Evolutionary conservation across 1,140 invertebrate genomes (phyloP).

Genomic region (Laupala kohalensis): DNA sequence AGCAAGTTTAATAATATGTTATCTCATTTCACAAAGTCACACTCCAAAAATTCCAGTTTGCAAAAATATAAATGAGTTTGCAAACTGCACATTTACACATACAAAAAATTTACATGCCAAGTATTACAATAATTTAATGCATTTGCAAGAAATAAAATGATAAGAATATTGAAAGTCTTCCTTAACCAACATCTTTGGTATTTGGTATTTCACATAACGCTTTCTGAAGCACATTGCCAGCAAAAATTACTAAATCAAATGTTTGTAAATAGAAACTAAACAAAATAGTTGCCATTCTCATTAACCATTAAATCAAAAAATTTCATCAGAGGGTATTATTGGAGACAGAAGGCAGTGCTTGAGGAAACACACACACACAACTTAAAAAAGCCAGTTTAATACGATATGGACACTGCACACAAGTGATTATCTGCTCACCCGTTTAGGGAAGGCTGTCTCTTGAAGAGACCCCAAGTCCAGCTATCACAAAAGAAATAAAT

Average conservation of each 20-base stretch:
- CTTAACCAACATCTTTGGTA: too few relatives aligned
- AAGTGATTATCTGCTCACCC: neutral
- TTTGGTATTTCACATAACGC: too few relatives aligned
- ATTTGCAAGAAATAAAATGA: too few relatives aligned
- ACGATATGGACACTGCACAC: neutral
- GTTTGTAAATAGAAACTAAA: neutral
- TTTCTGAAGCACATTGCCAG: too few relatives aligned
- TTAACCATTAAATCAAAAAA: neutral
- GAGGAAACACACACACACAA: neutral
- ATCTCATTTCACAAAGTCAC: too few relatives aligned
- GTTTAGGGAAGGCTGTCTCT: slow-evolving; percentile 14
- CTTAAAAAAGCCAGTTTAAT: neutral
- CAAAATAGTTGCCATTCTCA: neutral
- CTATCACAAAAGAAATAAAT: slow-evolving; percentile 12
- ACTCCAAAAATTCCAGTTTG: too few relatives aligned
- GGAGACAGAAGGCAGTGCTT: neutral
- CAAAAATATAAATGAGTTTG: too few relatives aligned
- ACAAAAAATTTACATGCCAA: too few relatives aligned
- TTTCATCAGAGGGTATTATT: neutral
- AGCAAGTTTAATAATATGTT: too few relatives aligned
- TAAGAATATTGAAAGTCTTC: too few relatives aligned
- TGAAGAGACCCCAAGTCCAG: neutral
- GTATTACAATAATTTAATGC: too few relatives aligned
- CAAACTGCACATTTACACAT: too few relatives aligned
- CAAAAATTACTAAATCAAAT: neutral